Conservation (phyloP, 2,113 vertebrate species). For the Perca fluviatilis region DNA sequence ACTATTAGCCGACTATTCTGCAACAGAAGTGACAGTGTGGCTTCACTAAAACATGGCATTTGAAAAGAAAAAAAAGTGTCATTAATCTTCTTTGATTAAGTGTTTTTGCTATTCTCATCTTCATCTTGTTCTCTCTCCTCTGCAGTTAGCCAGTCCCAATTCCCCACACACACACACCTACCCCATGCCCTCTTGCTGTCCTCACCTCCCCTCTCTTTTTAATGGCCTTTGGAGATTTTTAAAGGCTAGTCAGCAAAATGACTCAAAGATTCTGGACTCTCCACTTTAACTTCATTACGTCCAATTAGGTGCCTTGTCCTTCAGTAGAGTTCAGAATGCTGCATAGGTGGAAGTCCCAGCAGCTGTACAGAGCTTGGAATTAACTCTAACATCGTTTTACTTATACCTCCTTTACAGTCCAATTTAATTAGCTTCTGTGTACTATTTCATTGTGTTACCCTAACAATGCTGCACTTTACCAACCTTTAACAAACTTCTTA, state of each 20-base stretch:
- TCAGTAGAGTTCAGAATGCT: conserved; percentile 35
- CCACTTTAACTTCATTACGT: conserved; percentile 53
- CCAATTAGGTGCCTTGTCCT: conserved; percentile 57
- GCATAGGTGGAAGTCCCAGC: not conserved
- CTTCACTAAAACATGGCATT: too few relatives aligned
- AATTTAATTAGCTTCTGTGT: not conserved
- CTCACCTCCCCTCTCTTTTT: conserved; percentile 34
- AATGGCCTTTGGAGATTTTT: conserved; percentile 39
- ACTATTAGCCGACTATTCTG: too few relatives aligned
- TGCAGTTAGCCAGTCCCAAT: not conserved
- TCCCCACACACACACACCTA: too few relatives aligned
- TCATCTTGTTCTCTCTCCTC: not conserved
- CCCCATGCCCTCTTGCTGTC: not conserved
- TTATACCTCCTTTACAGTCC: not conserved
- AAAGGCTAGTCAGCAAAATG: conserved; percentile 56
- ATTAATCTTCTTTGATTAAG: too few relatives aligned
- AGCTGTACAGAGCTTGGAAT: not conserved
- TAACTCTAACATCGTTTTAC: not conserved
- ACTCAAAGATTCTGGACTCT: not conserved
- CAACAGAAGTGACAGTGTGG: too few relatives aligned
- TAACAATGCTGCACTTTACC: too few relatives aligned
- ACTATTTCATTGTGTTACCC: not conserved
- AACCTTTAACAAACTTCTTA: too few relatives aligned
- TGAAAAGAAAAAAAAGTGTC: too few relatives aligned
- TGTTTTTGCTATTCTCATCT: not conserved